These are phyloP conservation scores for Lepidurus packardi DNA, from an alignment of 1,140 invertebrate species.

Conservation along the genomic window DNA sequence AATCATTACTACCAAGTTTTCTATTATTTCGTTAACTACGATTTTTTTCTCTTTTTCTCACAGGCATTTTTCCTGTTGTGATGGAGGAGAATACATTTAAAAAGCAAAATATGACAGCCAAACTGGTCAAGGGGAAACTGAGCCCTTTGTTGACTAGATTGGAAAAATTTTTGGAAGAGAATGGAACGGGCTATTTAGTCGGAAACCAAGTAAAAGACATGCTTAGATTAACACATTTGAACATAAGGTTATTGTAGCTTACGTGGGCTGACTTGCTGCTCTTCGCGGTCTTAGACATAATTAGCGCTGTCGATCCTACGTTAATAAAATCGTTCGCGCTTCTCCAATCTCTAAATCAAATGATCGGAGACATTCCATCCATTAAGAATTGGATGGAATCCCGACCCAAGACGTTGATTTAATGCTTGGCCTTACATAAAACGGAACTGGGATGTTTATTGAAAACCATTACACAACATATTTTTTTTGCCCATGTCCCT, in stretches of 20 bases:
- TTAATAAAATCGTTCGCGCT: slow-evolving; percentile 33
- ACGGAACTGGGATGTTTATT: slow-evolving; percentile 19
- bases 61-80: slow-evolving; percentile 43
- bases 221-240: neutral
- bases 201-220: slow-evolving; percentile 35
- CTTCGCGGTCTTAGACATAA: neutral
- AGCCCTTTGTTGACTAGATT: slow-evolving; percentile 31
- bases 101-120: slow-evolving; percentile 32
- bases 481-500: slow-evolving; percentile 3
- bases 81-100: slow-evolving; percentile 41
- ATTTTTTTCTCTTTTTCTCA: slow-evolving; percentile 23
- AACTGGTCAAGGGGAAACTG: slow-evolving; percentile 34
- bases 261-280: slow-evolving; percentile 33
- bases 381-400: slow-evolving; percentile 49
- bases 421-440: slow-evolving; percentile 35
- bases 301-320: neutral
- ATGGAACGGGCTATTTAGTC: slow-evolving; percentile 35
- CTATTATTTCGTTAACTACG: too few species aligned
- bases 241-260: slow-evolving; percentile 25
- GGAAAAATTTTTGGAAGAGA: slow-evolving; percentile 34
- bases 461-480: slow-evolving; percentile 12
- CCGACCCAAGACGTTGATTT: slow-evolving; percentile 48
- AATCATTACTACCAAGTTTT: too few species aligned
- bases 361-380: slow-evolving; percentile 46
- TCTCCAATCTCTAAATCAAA: slow-evolving; percentile 47